These are phyloP conservation scores for Myiotriccus ornatus DNA, from an alignment of 2,797 vertebrate genomes.

Conservation along the genomic window DNA sequence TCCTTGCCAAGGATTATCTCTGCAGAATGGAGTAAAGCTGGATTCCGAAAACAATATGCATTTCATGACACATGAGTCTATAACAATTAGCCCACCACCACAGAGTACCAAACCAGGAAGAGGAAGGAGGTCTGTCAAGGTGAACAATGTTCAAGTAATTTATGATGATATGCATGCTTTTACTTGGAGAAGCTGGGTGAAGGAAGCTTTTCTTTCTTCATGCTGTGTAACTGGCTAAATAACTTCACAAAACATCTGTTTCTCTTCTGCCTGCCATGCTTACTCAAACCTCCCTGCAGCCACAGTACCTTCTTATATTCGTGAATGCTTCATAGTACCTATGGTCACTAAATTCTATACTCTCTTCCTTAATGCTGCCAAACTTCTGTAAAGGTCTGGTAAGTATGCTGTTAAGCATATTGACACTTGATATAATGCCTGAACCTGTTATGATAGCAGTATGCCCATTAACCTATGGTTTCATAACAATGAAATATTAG, in stretches of 20 bases:
- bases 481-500: neutral
- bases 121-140: slow-evolving; percentile 91
- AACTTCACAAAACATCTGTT: neutral
- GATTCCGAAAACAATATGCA: slow-evolving; percentile 73
- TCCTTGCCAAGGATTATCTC: slow-evolving; percentile 69
- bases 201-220: neutral
- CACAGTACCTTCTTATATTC: neutral
- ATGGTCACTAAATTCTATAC: slow-evolving; percentile 42
- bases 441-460: neutral
- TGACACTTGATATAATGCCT: neutral
- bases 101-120: slow-evolving; percentile 90
- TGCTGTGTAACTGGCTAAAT: neutral
- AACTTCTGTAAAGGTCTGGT: slow-evolving; percentile 78
- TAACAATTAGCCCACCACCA: slow-evolving; percentile 92
- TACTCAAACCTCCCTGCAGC: neutral
- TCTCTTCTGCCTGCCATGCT: neutral
- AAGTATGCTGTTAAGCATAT: slow-evolving; percentile 61
- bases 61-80: slow-evolving; percentile 82
- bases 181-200: slow-evolving; percentile 52
- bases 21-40: slow-evolving; percentile 79
- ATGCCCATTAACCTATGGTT: neutral
- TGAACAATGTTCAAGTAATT: slow-evolving; percentile 77
- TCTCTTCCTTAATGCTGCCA: slow-evolving; percentile 82
- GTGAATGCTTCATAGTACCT: neutral
- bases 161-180: slow-evolving; percentile 61